Evolutionary conservation across 2,888 invertebrate species (phyloP).

Genomic region (Melieria crassipennis): DNA sequence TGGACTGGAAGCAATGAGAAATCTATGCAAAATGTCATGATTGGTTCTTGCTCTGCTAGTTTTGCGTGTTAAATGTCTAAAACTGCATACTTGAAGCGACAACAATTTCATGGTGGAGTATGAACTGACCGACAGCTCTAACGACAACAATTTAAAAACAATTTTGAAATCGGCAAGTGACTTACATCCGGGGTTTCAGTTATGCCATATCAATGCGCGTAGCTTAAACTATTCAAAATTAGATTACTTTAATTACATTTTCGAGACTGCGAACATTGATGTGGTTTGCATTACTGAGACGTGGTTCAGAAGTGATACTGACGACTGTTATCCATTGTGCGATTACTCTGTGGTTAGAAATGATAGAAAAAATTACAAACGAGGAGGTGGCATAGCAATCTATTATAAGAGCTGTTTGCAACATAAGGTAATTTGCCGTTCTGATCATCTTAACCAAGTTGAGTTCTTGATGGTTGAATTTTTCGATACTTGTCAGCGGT

Average conservation of each 20-base stretch:
- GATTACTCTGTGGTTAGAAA: background rate
- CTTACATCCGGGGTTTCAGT: conserved; percentile 5
- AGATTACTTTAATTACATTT: conserved; percentile 3
- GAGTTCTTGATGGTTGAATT: background rate
- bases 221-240: background rate
- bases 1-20: too few species aligned
- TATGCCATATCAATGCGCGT: background rate
- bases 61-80: too few species aligned
- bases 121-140: background rate
- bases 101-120: background rate
- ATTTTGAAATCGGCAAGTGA: background rate
- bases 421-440: too few species aligned
- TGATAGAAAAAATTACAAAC: background rate
- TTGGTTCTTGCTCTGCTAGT: too few species aligned
- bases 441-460: background rate
- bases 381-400: conserved; percentile 1
- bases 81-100: background rate
- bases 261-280: background rate
- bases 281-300: background rate
- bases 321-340: conserved; percentile 1
- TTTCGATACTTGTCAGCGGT: background rate
- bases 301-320: background rate
- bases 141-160: background rate
- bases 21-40: too few species aligned
- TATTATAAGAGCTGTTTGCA: too few species aligned